These are phyloP conservation scores for Callitettix versicolor DNA, from an alignment of 1,140 invertebrate species.

Conservation along the genomic window DNA sequence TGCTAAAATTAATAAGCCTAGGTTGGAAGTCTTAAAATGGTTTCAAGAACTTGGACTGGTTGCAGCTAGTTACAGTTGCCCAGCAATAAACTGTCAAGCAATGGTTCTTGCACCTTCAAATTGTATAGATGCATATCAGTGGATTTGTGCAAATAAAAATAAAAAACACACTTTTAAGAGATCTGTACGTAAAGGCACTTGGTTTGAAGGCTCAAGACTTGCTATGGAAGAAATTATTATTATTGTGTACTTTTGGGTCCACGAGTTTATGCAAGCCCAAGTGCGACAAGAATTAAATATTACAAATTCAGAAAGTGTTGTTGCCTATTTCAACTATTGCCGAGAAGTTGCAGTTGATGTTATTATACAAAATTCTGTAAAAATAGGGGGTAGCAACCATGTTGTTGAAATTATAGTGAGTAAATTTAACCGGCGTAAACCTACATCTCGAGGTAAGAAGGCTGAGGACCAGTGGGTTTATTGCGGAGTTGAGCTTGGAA, in stretches of 20 bases:
- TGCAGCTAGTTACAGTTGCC: neutral
- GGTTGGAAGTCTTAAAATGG: constrained; percentile 4
- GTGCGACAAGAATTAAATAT: constrained; percentile 10
- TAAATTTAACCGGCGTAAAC: constrained; percentile 8
- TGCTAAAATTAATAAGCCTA: constrained; percentile 3
- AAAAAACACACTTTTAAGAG: constrained; percentile 11
- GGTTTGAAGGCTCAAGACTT: constrained; percentile 9
- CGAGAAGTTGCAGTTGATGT: constrained; percentile 11
- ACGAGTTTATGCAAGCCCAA: constrained; percentile 9
- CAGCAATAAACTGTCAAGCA: neutral
- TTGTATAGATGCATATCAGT: constrained; percentile 8
- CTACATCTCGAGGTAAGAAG: neutral
- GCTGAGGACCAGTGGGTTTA: constrained; percentile 7
- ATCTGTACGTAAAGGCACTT: constrained; percentile 7
- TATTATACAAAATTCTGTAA: neutral
- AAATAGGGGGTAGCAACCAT: neutral
- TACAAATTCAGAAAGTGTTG: constrained; percentile 11
- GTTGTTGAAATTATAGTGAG: constrained; percentile 7
- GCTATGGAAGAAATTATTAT: constrained; percentile 10
- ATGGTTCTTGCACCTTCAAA: neutral
- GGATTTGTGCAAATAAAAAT: constrained; percentile 4
- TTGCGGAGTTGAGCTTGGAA: constrained; percentile 8
- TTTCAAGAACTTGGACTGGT: constrained; percentile 9
- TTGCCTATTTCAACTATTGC: constrained; percentile 9
- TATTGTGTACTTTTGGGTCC: constrained; percentile 10